Percentiles rank a stretch among this genome's conserved stretches.
phyloP scores from a whole-genome alignment of 2,113 vertebrate species.

The Megaleporinus macrocephalus region DNA sequence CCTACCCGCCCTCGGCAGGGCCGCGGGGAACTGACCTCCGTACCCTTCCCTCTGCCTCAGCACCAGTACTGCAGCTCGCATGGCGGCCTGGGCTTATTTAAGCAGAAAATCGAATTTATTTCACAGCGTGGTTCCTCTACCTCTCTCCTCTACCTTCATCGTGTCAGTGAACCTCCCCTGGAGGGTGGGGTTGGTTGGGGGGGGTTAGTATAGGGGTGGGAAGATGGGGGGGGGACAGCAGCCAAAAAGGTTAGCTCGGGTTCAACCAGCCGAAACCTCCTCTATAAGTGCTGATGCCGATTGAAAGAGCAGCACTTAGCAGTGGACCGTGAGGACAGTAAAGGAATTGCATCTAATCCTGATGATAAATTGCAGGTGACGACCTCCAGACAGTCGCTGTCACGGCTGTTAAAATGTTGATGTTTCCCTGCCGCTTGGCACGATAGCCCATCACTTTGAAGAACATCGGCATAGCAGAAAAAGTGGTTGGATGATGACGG shows the following conservation, averaged over 20 bases:
- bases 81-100: constrained; percentile 34
- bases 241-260: not conserved
- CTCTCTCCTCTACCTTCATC: constrained; percentile 3
- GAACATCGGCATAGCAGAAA: not conserved
- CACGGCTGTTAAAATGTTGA: constrained; percentile 27
- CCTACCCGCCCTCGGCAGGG: not conserved
- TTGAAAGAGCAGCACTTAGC: not conserved
- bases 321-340: not conserved
- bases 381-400: constrained; percentile 36
- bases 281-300: constrained; percentile 13
- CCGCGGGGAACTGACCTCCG: constrained; percentile 22
- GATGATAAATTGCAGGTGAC: constrained; percentile 15
- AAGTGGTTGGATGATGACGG: no score
- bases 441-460: not conserved
- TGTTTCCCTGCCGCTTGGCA: not conserved
- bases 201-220: not conserved
- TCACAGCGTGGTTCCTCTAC: constrained; percentile 1
- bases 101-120: constrained; percentile 55
- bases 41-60: not conserved
- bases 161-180: not conserved
- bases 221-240: not conserved
- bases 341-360: constrained; percentile 35
- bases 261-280: not conserved
- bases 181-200: not conserved
- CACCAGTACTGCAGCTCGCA: not conserved